These are phyloP conservation scores for Listrodromus nycthemerus DNA, from an alignment of 2,888 invertebrate species.

Conservation along the genomic window DNA sequence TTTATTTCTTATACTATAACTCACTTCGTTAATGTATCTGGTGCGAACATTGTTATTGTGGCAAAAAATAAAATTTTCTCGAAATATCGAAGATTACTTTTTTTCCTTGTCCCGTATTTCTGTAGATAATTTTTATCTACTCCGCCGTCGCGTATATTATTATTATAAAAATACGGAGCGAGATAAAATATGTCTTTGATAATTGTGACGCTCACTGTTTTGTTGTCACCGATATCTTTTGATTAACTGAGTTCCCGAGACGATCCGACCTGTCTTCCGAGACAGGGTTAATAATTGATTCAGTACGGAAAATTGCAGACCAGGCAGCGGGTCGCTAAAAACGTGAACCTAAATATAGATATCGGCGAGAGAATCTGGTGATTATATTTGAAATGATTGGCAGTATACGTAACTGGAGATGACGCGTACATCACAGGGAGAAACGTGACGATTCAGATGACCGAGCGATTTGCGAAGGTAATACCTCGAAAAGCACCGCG, in stretches of 20 bases:
- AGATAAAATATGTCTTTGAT: neutral
- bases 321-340: neutral
- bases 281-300: slow-evolving; percentile 7
- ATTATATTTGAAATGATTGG: slow-evolving; percentile 31
- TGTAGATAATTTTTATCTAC: too few relatives aligned
- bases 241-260: slow-evolving; percentile 13
- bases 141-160: too few relatives aligned
- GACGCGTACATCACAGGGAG: neutral
- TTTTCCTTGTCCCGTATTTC: too few relatives aligned
- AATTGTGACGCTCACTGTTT: neutral
- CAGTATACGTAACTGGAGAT: neutral
- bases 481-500: neutral
- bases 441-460: slow-evolving; percentile 21
- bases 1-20: neutral
- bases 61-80: too few relatives aligned
- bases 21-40: neutral
- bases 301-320: neutral
- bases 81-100: too few relatives aligned
- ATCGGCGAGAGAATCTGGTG: neutral
- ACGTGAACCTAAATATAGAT: neutral
- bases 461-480: slow-evolving; percentile 29
- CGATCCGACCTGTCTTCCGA: neutral
- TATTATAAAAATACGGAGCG: neutral
- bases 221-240: neutral
- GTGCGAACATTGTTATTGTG: too few relatives aligned